phyloP scores from a whole-genome alignment of 2,888 invertebrate genomes.

The Dinocampus coccinellae region DNA sequence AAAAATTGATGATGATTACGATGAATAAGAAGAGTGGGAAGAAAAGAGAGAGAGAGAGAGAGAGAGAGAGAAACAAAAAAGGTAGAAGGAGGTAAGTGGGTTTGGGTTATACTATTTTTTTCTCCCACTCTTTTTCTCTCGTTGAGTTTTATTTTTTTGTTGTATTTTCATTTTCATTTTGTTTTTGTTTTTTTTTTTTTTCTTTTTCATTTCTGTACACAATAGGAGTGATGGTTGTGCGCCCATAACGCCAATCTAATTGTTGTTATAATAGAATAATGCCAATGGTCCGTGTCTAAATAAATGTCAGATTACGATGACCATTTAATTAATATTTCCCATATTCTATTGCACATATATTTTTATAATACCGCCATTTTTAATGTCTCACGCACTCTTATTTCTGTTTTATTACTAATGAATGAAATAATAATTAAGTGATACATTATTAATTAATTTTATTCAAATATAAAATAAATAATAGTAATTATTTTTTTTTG shows the following conservation, averaged over 20 bases:
- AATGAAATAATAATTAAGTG: too few relatives aligned
- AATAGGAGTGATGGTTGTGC: background rate
- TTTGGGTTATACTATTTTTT: too few relatives aligned
- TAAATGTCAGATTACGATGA: background rate
- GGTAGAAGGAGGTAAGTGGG: background rate
- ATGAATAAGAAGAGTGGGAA: too few relatives aligned
- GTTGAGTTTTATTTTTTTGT: too few relatives aligned
- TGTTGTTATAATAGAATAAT: background rate
- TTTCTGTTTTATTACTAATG: background rate
- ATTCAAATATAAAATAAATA: background rate
- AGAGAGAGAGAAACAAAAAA: background rate
- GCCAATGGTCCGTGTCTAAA: background rate
- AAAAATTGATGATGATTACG: conserved; percentile 4
- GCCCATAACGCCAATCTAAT: background rate
- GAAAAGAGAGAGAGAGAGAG: background rate
- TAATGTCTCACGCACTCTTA: background rate
- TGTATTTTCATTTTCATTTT: too few relatives aligned
- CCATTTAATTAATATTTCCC: background rate
- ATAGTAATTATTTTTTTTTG: too few relatives aligned
- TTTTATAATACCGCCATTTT: background rate
- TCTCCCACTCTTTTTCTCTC: too few relatives aligned
- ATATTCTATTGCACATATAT: background rate
- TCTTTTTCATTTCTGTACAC: background rate
- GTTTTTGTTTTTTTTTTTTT: background rate
- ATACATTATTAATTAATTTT: too few relatives aligned